Base-by-base conservation (phyloP, 2,797 vertebrate genomes). In the Macropodus opercularis region DNA sequence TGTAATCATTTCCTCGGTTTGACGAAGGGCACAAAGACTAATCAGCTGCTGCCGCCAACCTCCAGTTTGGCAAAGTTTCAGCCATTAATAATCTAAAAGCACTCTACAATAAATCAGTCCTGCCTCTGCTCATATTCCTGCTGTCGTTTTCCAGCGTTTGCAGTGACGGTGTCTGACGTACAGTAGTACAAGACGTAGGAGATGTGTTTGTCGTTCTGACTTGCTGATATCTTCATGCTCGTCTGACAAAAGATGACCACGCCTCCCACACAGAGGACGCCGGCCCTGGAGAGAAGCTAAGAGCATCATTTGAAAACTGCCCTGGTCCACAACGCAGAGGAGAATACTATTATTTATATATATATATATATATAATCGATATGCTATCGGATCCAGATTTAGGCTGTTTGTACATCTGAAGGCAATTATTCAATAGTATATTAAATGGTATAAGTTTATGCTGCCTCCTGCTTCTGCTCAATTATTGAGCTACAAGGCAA, bases 21-120 rank as follows among this genome's bases (percentile, higher is more conserved):
- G 17, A 64, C 24, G 36, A 56, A 50, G 36, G 36, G 1, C 46
- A 18, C 39, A 4, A 11, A 22, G 53, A 40, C 39, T 61, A 18
- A 63, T 64, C 59, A 51, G 5, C 42, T 42, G 22, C 53, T 31
- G 55, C 32, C 31, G 29, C 41, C 38, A 19, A 6, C 22, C 1
- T 57, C 67, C 24, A 15, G 19, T 56, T 63, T 63, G 34, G 36
- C 40, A 35, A 26, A 21, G 24, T 14, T 23, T 48, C 51, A 50
- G n/a, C 11, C 19, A 13, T 38, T 50, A 50, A 46, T 52, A 35
- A 36, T 41, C 17, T 40, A 4, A 40, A 47, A 27, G 27, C 6
- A 22, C 53, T 42, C 27, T 3, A 23, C 8, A n/a, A 26, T 59
- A 42, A 13, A 31, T 71, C 53, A 41, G 2, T 39, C 9, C 2